phyloP scores from a whole-genome alignment of 2,113 vertebrate genomes.

The Larimichthys crocea region DNA sequence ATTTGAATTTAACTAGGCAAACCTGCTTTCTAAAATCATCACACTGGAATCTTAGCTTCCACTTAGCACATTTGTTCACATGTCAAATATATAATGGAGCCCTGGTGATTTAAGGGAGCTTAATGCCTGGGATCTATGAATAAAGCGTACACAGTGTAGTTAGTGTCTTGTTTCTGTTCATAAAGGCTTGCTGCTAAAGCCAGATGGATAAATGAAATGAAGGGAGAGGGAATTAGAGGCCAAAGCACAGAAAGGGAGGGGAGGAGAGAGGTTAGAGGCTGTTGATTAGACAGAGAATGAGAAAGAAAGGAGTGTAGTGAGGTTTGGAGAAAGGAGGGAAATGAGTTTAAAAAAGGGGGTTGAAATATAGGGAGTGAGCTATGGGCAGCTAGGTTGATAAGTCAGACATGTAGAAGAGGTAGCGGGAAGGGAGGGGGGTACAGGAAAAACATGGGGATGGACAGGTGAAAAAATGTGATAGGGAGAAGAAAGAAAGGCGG shows the following conservation, averaged over 20 bases:
- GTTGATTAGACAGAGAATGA: constrained; percentile 20
- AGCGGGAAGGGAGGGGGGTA: background rate
- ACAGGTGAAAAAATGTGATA: constrained; percentile 52
- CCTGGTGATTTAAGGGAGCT: constrained; percentile 17
- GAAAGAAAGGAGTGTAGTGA: background rate
- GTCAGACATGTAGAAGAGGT: constrained; percentile 6
- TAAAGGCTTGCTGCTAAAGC: background rate
- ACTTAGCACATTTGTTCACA: constrained; percentile 24
- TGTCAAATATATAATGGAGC: constrained; percentile 33
- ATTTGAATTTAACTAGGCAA: background rate
- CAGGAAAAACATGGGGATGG: constrained; percentile 7
- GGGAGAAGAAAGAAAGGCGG: constrained; percentile 26
- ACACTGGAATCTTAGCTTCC: constrained; percentile 11
- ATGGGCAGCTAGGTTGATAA: constrained; percentile 3
- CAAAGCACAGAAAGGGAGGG: constrained; percentile 5
- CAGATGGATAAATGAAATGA: constrained; percentile 38
- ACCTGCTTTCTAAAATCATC: constrained; percentile 14
- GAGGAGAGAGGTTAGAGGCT: constrained; percentile 20
- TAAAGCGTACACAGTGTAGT: constrained; percentile 20
- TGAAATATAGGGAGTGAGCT: background rate
- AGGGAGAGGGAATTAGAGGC: constrained; percentile 25
- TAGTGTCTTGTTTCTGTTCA: constrained; percentile 32
- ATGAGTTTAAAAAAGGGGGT: constrained; percentile 3
- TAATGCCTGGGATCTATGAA: constrained; percentile 12
- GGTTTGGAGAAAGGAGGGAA: constrained; percentile 32